Base-by-base conservation (phyloP, 2,888 invertebrate species). In the Agrotis segetum region DNA sequence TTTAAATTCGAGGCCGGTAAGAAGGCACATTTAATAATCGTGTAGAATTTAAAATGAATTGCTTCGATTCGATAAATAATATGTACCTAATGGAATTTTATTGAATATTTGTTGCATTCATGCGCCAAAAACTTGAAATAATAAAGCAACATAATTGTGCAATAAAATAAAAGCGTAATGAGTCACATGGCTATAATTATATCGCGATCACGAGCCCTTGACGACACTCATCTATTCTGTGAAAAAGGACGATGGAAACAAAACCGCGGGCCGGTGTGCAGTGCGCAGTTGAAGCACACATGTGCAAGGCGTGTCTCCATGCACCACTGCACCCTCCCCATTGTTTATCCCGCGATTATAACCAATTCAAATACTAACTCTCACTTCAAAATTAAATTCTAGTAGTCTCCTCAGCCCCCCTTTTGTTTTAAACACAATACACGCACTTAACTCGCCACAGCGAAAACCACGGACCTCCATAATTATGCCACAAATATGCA, bases 291-390 rank as follows among this genome's bases (percentile, higher is more conserved):
- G 71, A 75, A 72, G 81, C 89, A 88, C 93, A 94, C 94, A 94
- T 94, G 94, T 88, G 86, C 84, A 82, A 91, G 95, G 95, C 93
- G 95, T 93, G 94, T 90, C 92, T 88, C 80, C 86, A 75, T 88
- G 92, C 93, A 85, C 92, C 88, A 91, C 82, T 92, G 93, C 92
- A 86, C 91, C 90, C 93, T 87, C 91, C 91, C 93, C 85, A 94
- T 96, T 96, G 95, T 96, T 95, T 96, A 96, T 96, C 95, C 95
- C 95, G 94, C 96, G 96, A 96, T 96, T 96, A 95, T 93, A 93
- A 94, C 92, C 93, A 94, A 95, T 95, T 95, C 95, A 94, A 95
- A 95, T 90, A 94, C 95, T 96, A 96, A 95, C 94, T 93, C 95
- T 92, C 93, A 92, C 95, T 96, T 93, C 84, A 94, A 96, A 95